Evolutionary conservation across 2,888 invertebrate genomes (phyloP).

Genomic region (Ennomos quercinarius): DNA sequence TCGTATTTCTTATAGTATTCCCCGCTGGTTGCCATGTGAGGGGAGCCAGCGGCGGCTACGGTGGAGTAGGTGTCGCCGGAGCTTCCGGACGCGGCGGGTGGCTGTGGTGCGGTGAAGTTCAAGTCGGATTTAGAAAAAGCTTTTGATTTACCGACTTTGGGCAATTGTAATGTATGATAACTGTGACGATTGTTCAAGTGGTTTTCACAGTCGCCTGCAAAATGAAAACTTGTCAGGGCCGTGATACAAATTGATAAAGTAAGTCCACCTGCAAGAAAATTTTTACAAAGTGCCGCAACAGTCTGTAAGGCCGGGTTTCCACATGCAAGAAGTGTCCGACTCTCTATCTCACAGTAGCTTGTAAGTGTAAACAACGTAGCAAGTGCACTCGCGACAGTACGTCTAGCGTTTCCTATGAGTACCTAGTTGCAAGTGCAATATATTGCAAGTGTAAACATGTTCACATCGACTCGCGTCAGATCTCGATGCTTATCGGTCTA

Average conservation of each 20-base stretch:
- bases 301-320: neutral
- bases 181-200: conserved; percentile 27
- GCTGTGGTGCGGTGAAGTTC: conserved; percentile 10
- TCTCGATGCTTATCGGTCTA: too few relatives aligned
- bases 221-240: neutral
- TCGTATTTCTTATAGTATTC: conserved; percentile 71
- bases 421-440: too few relatives aligned
- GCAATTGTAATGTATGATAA: conserved; percentile 21
- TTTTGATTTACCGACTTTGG: conserved; percentile 8
- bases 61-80: neutral
- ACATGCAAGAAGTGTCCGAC: too few relatives aligned
- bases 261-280: too few relatives aligned
- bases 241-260: too few relatives aligned
- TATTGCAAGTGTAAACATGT: too few relatives aligned
- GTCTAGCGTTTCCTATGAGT: too few relatives aligned
- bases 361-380: too few relatives aligned
- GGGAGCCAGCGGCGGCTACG: neutral
- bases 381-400: too few relatives aligned
- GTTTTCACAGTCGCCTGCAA: conserved; percentile 23
- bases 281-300: neutral
- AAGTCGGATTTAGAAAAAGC: conserved; percentile 30
- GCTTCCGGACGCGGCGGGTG: conserved; percentile 5
- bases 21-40: conserved; percentile 25
- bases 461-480: too few relatives aligned
- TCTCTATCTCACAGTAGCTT: too few relatives aligned